A percentile compares a stretch with the other conserved stretches of the same genome.
Evolutionary conservation across 2,888 invertebrate species (phyloP).

Genomic region (Agriopis leucophaearia): DNA sequence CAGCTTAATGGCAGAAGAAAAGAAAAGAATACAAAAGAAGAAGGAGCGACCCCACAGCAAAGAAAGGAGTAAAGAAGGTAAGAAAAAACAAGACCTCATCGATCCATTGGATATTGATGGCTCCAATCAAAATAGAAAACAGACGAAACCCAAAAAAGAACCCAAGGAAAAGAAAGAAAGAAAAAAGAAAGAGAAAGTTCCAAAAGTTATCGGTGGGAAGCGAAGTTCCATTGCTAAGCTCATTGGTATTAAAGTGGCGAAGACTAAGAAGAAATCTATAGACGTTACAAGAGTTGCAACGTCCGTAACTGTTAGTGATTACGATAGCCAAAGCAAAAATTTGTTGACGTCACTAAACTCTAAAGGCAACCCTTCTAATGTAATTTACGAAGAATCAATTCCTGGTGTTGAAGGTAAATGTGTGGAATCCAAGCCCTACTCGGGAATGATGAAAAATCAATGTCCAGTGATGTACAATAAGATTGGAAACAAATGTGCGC

Average conservation of each 20-base stretch:
- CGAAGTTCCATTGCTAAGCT: conserved; percentile 56
- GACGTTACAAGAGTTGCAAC: conserved; percentile 22
- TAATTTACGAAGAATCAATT: neutral
- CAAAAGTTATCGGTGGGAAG: conserved; percentile 47
- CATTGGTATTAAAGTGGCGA: conserved; percentile 69
- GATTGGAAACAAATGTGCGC: conserved; percentile 9
- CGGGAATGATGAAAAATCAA: conserved; percentile 9
- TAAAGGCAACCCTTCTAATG: conserved; percentile 53
- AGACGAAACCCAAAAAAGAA: conserved; percentile 37
- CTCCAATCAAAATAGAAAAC: conserved; percentile 43
- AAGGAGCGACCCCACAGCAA: conserved; percentile 71
- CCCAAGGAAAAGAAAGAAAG: conserved; percentile 49
- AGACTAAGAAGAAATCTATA: conserved; percentile 39
- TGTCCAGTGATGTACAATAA: neutral
- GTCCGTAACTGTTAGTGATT: conserved; percentile 62
- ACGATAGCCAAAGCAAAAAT: conserved; percentile 68
- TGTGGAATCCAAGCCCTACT: neutral
- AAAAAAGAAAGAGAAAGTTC: conserved; percentile 51
- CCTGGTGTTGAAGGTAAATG: neutral
- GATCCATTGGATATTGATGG: conserved; percentile 39
- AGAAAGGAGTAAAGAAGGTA: conserved; percentile 65
- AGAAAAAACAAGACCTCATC: conserved; percentile 49
- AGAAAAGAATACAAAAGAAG: conserved; percentile 58
- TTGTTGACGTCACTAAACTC: conserved; percentile 59
- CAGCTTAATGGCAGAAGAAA: conserved; percentile 59